Base-by-base conservation (phyloP, 2,113 vertebrate species). In the Reinhardtius hippoglossoides region DNA sequence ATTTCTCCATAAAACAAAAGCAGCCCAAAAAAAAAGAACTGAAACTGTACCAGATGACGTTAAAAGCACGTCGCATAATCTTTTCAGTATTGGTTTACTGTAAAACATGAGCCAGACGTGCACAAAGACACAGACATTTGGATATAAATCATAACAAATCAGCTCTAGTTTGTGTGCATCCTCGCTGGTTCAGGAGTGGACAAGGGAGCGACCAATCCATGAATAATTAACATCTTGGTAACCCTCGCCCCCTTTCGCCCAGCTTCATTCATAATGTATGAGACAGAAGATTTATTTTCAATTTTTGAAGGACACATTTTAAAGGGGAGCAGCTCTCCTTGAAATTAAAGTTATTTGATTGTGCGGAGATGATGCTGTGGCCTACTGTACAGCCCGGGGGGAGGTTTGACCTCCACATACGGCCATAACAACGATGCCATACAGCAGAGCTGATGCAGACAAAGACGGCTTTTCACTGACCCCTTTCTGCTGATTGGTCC, bases 151-250 rank as follows among this genome's bases (percentile, higher is more conserved):
- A 76, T 40, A 85, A 86, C 71, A 76, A 76, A 62, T 80, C 60
- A 52, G 48, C 52, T 79, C 64, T 52, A 48, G 42, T 84, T 62
- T 20, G 13, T 44, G 68, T 35, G 40, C 54, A 70, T 67, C 63
- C 69, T 31, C 31, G 31, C 6, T 74, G 58, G 70, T 76, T 58
- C 20, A 14, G 67, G 74, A 88, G 74, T 81, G 79, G 76, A 71
- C 79, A 56, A 69, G 79, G 78, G 82, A 84, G 76, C 65, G 52
- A 76, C 86, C 71, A 48, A 57, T 65, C 46, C 40, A 87, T 93
- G 71, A 92, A 93, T 94, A 82, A 92, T 93, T 92, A 84, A 94
- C 63, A 56, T 85, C 48, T 27, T 59, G 74, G 89, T 91, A 87
- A 90, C 86, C 84, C 91, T 89, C 78, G 61, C 40, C 84, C 83